phyloP scores from a whole-genome alignment of 2,113 vertebrate genomes.

The Thalassoma bifasciatum region DNA sequence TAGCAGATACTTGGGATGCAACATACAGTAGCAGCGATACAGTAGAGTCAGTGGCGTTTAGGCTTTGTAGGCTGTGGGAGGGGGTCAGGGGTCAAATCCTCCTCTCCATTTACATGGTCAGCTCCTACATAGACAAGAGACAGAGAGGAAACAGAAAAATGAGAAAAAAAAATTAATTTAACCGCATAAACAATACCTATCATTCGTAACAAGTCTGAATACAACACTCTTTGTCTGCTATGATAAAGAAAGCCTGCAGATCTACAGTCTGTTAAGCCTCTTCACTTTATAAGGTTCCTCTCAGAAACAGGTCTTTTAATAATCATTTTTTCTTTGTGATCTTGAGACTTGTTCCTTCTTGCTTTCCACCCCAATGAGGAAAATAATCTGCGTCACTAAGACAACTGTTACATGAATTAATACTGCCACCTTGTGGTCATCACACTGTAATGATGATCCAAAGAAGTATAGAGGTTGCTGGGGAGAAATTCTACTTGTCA shows the following conservation, averaged over 20 bases:
- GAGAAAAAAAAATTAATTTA: too few species aligned
- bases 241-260: too few species aligned
- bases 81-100: conserved; percentile 42
- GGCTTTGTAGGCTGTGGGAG: conserved; percentile 72
- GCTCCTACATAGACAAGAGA: conserved; percentile 72
- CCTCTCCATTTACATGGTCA: conserved; percentile 84
- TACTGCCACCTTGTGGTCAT: conserved; percentile 63
- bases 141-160: conserved; percentile 1
- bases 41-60: conserved; percentile 76
- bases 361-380: not conserved
- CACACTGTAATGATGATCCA: conserved; percentile 11
- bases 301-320: not conserved
- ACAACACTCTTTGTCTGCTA: too few species aligned
- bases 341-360: not conserved
- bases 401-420: not conserved
- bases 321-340: not conserved
- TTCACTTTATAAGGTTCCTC: too few species aligned
- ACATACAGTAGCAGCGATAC: conserved; percentile 84
- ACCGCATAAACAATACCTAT: too few species aligned
- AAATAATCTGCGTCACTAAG: conserved; percentile 27
- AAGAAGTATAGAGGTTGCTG: conserved; percentile 30
- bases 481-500: conserved; percentile 42
- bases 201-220: too few species aligned
- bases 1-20: conserved; percentile 81
- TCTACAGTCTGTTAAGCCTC: too few species aligned